Evolutionary conservation across 2,797 vertebrate species (phyloP).

Genomic region (Tangara arthus): DNA sequence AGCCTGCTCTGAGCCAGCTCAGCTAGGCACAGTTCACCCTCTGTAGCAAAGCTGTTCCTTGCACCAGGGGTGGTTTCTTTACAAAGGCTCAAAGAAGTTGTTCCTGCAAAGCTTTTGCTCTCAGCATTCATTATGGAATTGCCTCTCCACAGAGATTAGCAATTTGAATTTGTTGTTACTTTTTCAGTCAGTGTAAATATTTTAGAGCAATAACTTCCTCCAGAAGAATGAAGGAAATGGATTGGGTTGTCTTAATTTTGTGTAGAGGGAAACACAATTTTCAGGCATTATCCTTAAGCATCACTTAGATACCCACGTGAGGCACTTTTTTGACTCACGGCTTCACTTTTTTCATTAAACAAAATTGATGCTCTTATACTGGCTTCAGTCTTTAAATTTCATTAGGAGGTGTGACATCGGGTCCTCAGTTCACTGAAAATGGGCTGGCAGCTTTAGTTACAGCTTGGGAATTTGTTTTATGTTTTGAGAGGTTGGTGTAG

Average conservation of each 20-base stretch:
- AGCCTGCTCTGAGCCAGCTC: not conserved
- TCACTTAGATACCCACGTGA: not conserved
- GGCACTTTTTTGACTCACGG: not conserved
- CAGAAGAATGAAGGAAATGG: not conserved
- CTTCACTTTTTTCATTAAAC: not conserved
- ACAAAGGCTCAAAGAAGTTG: not conserved
- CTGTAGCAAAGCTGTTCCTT: not conserved
- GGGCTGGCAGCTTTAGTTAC: not conserved
- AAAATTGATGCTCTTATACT: not conserved
- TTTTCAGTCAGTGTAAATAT: conserved; percentile 23
- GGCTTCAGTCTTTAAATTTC: not conserved
- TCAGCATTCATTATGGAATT: conserved; percentile 4
- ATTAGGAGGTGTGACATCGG: not conserved
- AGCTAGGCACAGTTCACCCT: not conserved
- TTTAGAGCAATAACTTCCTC: conserved; percentile 12
- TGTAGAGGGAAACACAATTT: not conserved
- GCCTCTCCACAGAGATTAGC: conserved; percentile 5
- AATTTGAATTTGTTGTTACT: conserved; percentile 19
- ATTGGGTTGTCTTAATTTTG: conserved; percentile 13
- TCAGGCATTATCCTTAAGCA: not conserved
- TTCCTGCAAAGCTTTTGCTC: not conserved
- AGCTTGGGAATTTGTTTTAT: not conserved
- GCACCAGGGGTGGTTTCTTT: not conserved
- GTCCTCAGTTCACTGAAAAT: not conserved
- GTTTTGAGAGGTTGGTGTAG: not conserved